Evolutionary conservation across 2,888 invertebrate species (phyloP), one percentile per base, ranked within the genome.

Genomic region (Dromius quadrimaculatus): DNA sequence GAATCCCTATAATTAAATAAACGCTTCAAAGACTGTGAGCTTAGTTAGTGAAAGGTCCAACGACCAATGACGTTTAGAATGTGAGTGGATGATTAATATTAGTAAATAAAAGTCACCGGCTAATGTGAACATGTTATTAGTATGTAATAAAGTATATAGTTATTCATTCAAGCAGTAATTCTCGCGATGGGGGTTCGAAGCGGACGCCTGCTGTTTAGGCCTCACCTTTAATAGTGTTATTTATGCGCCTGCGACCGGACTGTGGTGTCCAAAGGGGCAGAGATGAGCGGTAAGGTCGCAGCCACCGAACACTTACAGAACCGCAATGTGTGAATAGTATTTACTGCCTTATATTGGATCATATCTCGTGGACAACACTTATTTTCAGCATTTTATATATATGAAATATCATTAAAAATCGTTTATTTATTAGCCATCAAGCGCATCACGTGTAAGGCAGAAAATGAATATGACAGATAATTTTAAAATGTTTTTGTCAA

Each of bases 221-320:
- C 83, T 82, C 83, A 82, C 83, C 83, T 83, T 83, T 83, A 83
- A 83, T 83, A 81, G 82, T 79, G 80, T 83, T 83, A 83, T 83
- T 83, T 84, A 83, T 83, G 82, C 77, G 75, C 75, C 41, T 6
- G 41, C 41, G 41, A 23, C 62, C 13, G 28, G 62, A 5, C 41
- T n/a, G 22, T 20, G 41, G 11, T 41, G 34, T 36, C 19, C 38
- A 38, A n/a, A 13, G 59, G 19, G 11, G 19, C 8, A n/a, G 36
- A 36, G n/a, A 13, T 19, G 59, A 59, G 32, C 15, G 54, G 13
- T n/a, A n/a, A n/a, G 19, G 11, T 13, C 8, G 22, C 62, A 23
- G 22, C 59, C 59, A 59, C 36, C 59, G 34, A 1, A 17, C 47
- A 50, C 22, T 22, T 9, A 15, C 28, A 28, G 28, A 28, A 28